phyloP scores from a whole-genome alignment of 2,797 vertebrate species.

The Arrhamphus sclerolepis region DNA sequence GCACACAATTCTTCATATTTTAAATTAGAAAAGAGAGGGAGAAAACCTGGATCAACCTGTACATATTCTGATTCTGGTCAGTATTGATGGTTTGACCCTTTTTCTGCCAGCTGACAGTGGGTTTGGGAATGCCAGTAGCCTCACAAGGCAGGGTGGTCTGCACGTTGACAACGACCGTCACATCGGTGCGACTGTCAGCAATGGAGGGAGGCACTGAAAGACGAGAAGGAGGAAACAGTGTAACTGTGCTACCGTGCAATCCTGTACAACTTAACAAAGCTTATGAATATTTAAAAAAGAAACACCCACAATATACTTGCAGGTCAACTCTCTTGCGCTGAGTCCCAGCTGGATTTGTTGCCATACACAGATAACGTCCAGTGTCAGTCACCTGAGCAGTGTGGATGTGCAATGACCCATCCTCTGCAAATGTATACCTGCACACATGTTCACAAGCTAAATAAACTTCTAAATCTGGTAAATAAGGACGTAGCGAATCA shows the following conservation, averaged over 20 bases:
- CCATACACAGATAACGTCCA: constrained; percentile 93
- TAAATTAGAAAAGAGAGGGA: constrained; percentile 51
- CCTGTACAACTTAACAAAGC: background rate
- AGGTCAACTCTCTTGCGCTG: constrained; percentile 88
- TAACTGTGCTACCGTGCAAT: background rate
- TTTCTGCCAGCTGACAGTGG: constrained; percentile 88
- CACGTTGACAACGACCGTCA: constrained; percentile 90
- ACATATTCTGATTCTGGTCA: constrained; percentile 95
- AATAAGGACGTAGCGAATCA: background rate
- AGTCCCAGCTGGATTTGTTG: constrained; percentile 89
- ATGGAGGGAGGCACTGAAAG: constrained; percentile 88
- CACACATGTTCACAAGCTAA: constrained; percentile 9
- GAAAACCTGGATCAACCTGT: constrained; percentile 87
- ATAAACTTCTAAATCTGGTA: background rate
- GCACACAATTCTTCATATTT: background rate
- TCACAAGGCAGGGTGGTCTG: constrained; percentile 94
- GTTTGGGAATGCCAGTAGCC: constrained; percentile 91
- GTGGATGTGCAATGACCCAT: constrained; percentile 88
- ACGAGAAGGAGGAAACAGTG: background rate
- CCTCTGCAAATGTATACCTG: constrained; percentile 85
- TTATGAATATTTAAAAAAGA: background rate
- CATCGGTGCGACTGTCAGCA: constrained; percentile 80
- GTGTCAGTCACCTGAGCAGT: constrained; percentile 87
- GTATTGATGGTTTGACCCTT: constrained; percentile 85
- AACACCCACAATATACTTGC: constrained; percentile 87